These are phyloP conservation scores for Leucophora obtusa DNA, from an alignment of 2,888 invertebrate species.

Conservation along the genomic window DNA sequence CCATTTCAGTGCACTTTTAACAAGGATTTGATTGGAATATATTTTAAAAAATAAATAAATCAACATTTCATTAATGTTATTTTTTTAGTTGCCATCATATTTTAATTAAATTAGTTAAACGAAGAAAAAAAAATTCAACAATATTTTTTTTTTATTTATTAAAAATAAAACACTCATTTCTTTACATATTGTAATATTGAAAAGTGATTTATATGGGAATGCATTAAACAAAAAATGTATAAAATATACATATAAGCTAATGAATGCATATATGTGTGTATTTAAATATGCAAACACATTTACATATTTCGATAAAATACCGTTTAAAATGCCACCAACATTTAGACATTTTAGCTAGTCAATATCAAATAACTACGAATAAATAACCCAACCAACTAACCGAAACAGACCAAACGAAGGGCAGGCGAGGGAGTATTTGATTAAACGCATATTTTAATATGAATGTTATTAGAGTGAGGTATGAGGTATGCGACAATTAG, in stretches of 20 bases:
- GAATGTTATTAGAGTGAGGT: neutral
- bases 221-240: conserved; percentile 2
- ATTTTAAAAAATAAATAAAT: conserved; percentile 2
- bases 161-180: conserved; percentile 16
- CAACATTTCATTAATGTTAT: neutral
- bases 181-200: neutral
- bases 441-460: neutral
- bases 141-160: conserved; percentile 30
- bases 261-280: conserved; percentile 8
- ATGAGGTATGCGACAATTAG: too few species aligned
- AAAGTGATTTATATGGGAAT: conserved; percentile 26
- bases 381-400: neutral
- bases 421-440: neutral
- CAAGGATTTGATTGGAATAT: conserved; percentile 10
- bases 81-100: conserved; percentile 22
- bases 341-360: conserved; percentile 20
- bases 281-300: neutral
- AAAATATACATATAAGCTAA: neutral
- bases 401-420: neutral
- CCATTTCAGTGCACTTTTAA: conserved; percentile 13
- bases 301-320: neutral
- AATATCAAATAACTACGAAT: conserved; percentile 27
- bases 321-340: conserved; percentile 18
- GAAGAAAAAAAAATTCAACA: neutral
- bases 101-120: conserved; percentile 33